Conservation (phyloP, 2,113 vertebrate species). For the Chlamydotis undulata region DNA sequence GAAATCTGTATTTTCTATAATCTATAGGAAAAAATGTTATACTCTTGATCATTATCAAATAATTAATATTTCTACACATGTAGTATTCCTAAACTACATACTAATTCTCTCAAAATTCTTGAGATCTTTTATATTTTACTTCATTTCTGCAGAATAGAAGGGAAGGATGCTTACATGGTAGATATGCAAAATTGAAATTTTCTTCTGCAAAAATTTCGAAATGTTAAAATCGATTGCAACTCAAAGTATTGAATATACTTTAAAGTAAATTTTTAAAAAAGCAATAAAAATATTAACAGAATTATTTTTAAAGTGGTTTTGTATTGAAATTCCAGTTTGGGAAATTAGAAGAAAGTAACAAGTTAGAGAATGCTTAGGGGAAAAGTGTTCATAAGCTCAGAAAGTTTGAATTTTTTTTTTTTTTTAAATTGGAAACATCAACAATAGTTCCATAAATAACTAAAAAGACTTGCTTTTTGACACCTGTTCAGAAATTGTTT, state of each 20-base stretch:
- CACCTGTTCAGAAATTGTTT: not conserved
- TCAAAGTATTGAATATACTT: not conserved
- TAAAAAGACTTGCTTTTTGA: not conserved
- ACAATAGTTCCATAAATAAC: not conserved
- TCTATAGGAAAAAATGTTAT: not conserved
- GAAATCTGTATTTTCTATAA: not conserved
- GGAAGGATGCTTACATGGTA: not conserved
- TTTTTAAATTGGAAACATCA: accelerated
- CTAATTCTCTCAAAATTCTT: not conserved
- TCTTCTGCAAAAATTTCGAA: not conserved
- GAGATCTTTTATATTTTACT: not conserved
- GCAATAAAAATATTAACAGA: not conserved
- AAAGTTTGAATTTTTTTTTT: not conserved
- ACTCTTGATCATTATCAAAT: not conserved
- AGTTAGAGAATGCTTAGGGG: not conserved
- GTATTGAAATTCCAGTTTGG: not conserved
- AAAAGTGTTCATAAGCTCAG: not conserved
- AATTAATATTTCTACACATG: not conserved
- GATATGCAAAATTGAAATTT: not conserved
- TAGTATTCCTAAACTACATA: not conserved
- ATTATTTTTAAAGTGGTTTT: not conserved
- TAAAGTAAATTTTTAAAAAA: not conserved
- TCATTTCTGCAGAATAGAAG: not conserved
- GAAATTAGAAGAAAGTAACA: not conserved
- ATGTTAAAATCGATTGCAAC: not conserved